Conservation (phyloP, 1,140 invertebrate genomes). For the Schmidtea mediterranea region DNA sequence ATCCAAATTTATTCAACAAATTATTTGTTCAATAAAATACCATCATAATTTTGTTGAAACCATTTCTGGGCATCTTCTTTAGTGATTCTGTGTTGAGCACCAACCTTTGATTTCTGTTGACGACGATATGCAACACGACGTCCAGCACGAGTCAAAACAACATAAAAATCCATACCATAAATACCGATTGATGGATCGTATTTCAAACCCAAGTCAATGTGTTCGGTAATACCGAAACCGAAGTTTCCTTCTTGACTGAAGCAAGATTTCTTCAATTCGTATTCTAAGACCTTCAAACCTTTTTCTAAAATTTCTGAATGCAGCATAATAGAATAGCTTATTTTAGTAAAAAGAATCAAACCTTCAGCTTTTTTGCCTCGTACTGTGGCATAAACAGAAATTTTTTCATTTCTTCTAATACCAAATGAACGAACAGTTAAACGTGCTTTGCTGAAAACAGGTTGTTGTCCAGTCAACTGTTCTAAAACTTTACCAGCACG, state of each 20-base stretch:
- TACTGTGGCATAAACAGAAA: conserved; percentile 94
- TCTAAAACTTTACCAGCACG: conserved; percentile 96
- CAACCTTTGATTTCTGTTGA: conserved; percentile 63
- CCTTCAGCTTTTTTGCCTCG: conserved; percentile 88
- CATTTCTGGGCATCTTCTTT: conserved; percentile 99
- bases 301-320: conserved; percentile 95
- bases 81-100: conserved; percentile 58
- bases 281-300: conserved; percentile 88
- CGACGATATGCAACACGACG: conserved; percentile 81
- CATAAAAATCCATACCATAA: conserved; percentile 95
- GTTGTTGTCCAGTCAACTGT: conserved; percentile 89
- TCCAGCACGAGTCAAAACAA: conserved; percentile 54
- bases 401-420: conserved; percentile 98
- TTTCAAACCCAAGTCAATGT: conserved; percentile 98
- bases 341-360: too few species aligned
- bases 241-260: conserved; percentile 96
- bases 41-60: conserved; percentile 69
- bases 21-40: conserved; percentile 1
- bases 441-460: conserved; percentile 91
- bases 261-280: conserved; percentile 71
- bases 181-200: conserved; percentile 95
- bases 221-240: conserved; percentile 98
- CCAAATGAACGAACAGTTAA: conserved; percentile 97
- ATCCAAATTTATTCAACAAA: neutral
- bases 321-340: too few species aligned